Conservation (phyloP, 2,888 invertebrate genomes). For the Zhengitettix transpicula region DNA sequence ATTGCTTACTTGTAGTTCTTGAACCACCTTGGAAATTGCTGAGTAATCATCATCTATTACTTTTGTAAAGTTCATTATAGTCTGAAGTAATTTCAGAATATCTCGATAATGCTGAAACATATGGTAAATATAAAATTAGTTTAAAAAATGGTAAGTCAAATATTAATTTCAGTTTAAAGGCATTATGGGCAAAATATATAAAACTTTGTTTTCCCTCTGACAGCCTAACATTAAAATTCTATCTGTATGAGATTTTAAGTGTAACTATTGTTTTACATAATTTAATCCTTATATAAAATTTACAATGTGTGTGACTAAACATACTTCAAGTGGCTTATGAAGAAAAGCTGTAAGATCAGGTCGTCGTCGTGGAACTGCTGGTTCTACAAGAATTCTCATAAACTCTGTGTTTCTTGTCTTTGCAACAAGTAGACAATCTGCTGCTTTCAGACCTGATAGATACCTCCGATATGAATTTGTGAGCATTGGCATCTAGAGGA, state of each 20-base stretch:
- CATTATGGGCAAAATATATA: too few species aligned
- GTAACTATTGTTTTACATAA: background rate
- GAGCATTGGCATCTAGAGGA: slow-evolving; percentile 44
- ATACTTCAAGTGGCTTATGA: slow-evolving; percentile 58
- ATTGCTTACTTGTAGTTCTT: slow-evolving; percentile 28
- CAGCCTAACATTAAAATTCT: too few species aligned
- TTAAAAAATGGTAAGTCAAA: too few species aligned
- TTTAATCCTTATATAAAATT: background rate
- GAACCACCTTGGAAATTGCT: slow-evolving; percentile 30
- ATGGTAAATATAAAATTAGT: too few species aligned
- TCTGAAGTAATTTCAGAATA: slow-evolving; percentile 38
- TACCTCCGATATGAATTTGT: slow-evolving; percentile 66
- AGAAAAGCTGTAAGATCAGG: slow-evolving; percentile 74
- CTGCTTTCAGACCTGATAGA: slow-evolving; percentile 67
- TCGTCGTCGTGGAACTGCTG: slow-evolving; percentile 61
- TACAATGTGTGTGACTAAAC: slow-evolving; percentile 1
- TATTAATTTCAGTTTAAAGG: too few species aligned
- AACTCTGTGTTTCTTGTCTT: slow-evolving; percentile 51
- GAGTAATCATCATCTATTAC: slow-evolving; percentile 30
- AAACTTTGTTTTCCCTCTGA: too few species aligned
- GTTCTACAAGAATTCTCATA: slow-evolving; percentile 61
- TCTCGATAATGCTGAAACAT: slow-evolving; percentile 47
- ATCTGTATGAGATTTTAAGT: background rate
- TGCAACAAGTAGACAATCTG: slow-evolving; percentile 63
- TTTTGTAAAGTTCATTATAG: slow-evolving; percentile 31